Base-by-base conservation (phyloP, 2,888 invertebrate genomes). In the Apodemia duryi region DNA sequence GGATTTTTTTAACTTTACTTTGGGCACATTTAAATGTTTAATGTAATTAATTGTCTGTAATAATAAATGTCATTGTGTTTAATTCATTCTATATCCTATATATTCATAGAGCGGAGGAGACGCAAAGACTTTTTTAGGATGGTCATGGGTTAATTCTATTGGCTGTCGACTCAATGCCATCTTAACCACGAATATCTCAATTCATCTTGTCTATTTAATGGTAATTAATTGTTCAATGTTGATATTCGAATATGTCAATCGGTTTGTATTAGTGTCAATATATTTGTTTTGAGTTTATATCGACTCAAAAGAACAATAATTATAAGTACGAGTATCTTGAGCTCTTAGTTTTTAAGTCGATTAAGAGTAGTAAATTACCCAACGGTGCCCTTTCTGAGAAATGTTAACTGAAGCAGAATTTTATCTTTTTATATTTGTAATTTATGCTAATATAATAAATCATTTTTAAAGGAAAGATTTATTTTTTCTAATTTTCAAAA, bases 111-210 rank as follows among this genome's bases (percentile, higher is more conserved):
- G 29, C 10, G 29, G 29, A 9, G 29, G 28, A 28, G 54, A 29
- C 54, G 54, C 29, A 54, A 54, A 29, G 29, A 29, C 11, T 29
- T 54, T 54, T 29, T 21, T 54, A 54, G 29, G 54, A 54, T 54
- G 54, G 54, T 54, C 54, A 10, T 28, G 28, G n/a, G 54, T 11
- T 54, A 54, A 54, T 54, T 54, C 54, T 54, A 54, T 54, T 54
- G 54, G 84, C 84, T 90, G 90, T 90, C 88, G 80, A 89, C 88
- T 91, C 91, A 91, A 90, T 91, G 91, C 88, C 89, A 84, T 80
- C 80, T 83, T 75, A 78, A 78, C 77, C 90, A 90, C 90, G 90
- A 88, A 77, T 79, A 85, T 85, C 82, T 81, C 74, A 80, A 79
- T 81, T 83, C 84, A 85, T 88, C 87, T 83, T 79, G 74, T 78